Evolutionary conservation across 2,888 invertebrate species (phyloP).

Genomic region (Thelaira solivaga): DNA sequence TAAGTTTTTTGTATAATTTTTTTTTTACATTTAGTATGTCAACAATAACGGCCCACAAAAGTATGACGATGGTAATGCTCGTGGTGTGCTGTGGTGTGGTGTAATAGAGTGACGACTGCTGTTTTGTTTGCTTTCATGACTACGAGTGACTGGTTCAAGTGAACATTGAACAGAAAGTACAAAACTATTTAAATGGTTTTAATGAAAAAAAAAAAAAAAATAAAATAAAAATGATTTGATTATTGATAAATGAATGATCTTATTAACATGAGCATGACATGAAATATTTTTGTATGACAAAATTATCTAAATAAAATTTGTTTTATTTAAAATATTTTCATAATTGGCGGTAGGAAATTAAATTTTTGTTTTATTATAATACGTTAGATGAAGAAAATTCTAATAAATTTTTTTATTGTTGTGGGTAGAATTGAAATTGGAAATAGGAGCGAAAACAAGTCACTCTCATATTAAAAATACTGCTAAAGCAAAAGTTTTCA

Average conservation of each 20-base stretch:
- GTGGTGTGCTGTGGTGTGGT: background rate
- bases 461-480: too few relatives aligned
- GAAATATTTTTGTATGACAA: constrained; percentile 14
- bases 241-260: constrained; percentile 44
- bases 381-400: too few relatives aligned
- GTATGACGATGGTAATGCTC: constrained; percentile 11
- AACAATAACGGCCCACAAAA: constrained; percentile 50
- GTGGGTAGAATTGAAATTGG: too few relatives aligned
- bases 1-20: constrained; percentile 20
- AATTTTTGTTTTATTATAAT: too few relatives aligned
- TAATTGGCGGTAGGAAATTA: too few relatives aligned
- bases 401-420: too few relatives aligned
- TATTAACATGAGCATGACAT: constrained; percentile 24
- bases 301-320: too few relatives aligned
- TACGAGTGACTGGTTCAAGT: constrained; percentile 24
- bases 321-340: too few relatives aligned
- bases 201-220: constrained; percentile 5
- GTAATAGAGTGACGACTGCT: background rate
- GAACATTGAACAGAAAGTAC: background rate
- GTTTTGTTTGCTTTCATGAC: too few relatives aligned
- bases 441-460: too few relatives aligned
- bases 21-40: constrained; percentile 46
- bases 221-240: constrained; percentile 1
- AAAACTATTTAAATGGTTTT: constrained; percentile 15
- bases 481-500: too few relatives aligned